Evolutionary conservation across 2,113 vertebrate genomes (phyloP).

Genomic region (Thamnaconus septentrionalis): DNA sequence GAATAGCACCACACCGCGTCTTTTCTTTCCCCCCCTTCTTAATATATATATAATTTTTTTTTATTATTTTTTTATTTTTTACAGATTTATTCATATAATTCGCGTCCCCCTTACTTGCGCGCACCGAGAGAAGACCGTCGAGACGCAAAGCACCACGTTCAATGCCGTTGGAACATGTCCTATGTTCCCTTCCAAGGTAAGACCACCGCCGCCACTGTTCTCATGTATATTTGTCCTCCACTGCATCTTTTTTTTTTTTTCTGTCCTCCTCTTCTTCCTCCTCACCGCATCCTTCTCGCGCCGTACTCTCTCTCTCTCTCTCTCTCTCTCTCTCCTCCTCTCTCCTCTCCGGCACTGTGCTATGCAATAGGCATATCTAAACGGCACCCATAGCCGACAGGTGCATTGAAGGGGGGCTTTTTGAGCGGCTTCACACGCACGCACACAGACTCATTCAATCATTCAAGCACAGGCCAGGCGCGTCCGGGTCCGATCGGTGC

Average conservation of each 20-base stretch:
- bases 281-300: slow-evolving; percentile 48
- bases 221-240: too few relatives aligned
- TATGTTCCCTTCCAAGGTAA: slow-evolving; percentile 85
- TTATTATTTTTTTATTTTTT: slow-evolving; percentile 30
- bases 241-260: slow-evolving; percentile 26
- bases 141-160: slow-evolving; percentile 69
- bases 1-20: slow-evolving; percentile 36
- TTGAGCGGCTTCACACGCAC: slow-evolving; percentile 27
- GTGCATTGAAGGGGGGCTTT: slow-evolving; percentile 51
- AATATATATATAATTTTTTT: slow-evolving; percentile 26
- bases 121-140: slow-evolving; percentile 68
- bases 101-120: slow-evolving; percentile 54
- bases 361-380: slow-evolving; percentile 39
- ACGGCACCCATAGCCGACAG: slow-evolving; percentile 62
- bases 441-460: slow-evolving; percentile 21
- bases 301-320: slow-evolving; percentile 48
- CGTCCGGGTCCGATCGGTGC: slow-evolving; percentile 34
- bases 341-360: slow-evolving; percentile 36
- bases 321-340: slow-evolving; percentile 18
- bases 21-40: slow-evolving; percentile 26
- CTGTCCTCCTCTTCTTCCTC: slow-evolving; percentile 30
- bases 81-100: slow-evolving; percentile 44
- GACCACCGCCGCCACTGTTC: slow-evolving; percentile 4
- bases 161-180: slow-evolving; percentile 83
- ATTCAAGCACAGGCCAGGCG: slow-evolving; percentile 25